phyloP scores from a whole-genome alignment of 2,113 vertebrate genomes.

The Eupsittula cactorum region DNA sequence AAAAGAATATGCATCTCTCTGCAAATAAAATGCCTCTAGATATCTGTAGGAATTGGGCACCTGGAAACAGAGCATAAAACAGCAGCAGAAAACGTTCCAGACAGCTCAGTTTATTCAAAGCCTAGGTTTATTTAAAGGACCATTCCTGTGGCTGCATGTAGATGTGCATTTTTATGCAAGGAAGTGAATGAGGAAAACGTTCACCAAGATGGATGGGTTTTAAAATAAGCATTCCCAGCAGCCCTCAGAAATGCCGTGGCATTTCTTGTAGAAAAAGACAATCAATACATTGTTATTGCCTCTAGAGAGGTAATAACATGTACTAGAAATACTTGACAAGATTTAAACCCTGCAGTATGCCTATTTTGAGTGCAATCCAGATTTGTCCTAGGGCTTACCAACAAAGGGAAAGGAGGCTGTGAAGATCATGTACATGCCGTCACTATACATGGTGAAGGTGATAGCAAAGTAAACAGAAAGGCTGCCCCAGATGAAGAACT shows the following conservation, averaged over 20 bases:
- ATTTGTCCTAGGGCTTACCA: slow-evolving; percentile 77
- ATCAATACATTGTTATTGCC: neutral
- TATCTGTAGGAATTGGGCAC: neutral
- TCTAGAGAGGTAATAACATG: neutral
- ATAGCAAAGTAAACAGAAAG: slow-evolving; percentile 89
- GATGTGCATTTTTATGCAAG: neutral
- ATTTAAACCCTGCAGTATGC: neutral
- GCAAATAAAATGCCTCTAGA: neutral
- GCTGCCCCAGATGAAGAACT: slow-evolving; percentile 95
- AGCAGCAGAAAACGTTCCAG: neutral
- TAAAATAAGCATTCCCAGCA: neutral
- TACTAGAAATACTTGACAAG: neutral
- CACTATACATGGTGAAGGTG: slow-evolving; percentile 91
- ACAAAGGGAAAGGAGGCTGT: slow-evolving; percentile 87
- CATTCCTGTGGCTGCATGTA: neutral
- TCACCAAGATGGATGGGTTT: neutral
- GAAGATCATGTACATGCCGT: slow-evolving; percentile 89
- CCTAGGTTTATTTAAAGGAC: neutral
- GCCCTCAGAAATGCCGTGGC: neutral
- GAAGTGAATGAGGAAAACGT: fast-evolving
- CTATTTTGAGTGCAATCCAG: neutral
- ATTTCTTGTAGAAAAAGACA: neutral
- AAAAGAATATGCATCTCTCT: neutral
- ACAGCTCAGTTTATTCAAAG: neutral
- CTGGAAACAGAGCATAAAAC: neutral